Evolutionary conservation across 2,113 vertebrate genomes (phyloP).

Genomic region (Machaerirhynchus nigripectus): DNA sequence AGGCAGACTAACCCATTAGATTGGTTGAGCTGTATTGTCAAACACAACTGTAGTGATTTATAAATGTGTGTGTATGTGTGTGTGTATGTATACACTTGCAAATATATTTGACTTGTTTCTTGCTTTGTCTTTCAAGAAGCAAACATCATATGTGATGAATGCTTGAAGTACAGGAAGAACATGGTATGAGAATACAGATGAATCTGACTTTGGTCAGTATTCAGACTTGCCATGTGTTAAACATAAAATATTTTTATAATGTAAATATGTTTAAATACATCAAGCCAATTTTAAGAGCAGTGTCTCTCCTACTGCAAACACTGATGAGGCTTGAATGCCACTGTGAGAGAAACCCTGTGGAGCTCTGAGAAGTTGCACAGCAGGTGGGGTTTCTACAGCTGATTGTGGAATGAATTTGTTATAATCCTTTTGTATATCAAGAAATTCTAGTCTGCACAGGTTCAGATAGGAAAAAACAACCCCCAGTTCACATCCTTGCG

Average conservation of each 20-base stretch:
- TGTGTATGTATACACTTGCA: neutral
- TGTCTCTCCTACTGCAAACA: neutral
- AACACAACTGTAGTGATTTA: neutral
- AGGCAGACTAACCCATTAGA: neutral
- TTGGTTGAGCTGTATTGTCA: neutral
- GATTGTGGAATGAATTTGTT: neutral
- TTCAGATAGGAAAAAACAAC: neutral
- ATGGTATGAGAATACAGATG: neutral
- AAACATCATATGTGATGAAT: neutral
- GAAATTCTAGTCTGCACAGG: neutral
- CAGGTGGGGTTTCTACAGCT: neutral
- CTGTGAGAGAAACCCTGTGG: too few relatives aligned
- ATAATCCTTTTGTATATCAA: neutral
- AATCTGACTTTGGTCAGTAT: neutral
- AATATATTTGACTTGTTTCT: neutral
- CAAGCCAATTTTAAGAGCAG: neutral
- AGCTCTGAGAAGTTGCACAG: neutral
- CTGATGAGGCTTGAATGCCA: neutral
- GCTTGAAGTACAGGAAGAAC: neutral
- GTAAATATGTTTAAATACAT: neutral
- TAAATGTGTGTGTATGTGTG: neutral
- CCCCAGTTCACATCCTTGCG: neutral
- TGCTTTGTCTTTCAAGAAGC: neutral
- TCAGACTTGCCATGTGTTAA: neutral
- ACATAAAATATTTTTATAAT: neutral